A percentile compares a stretch with the other conserved stretches of the same genome.
These are phyloP conservation scores for Caenorhabditis virilis DNA, from an alignment of 2,888 invertebrate genomes.

Conservation along the genomic window DNA sequence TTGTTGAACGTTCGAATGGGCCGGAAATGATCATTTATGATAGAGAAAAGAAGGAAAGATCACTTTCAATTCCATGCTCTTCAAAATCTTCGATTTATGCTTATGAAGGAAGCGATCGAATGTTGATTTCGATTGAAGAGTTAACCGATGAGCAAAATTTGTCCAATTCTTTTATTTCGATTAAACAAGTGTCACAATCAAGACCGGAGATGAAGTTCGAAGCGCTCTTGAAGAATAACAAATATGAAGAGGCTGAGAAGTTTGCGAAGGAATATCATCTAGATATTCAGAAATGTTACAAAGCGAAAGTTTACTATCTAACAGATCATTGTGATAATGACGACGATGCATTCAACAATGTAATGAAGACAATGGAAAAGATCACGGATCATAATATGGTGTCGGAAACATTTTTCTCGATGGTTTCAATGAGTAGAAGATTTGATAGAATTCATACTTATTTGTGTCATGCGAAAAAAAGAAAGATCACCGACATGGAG, in stretches of 20 bases:
- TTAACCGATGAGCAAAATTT: no score
- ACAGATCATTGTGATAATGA: slow-evolving; percentile 23
- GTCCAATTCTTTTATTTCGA: slow-evolving; percentile 1
- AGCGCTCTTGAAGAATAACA: slow-evolving; percentile 25
- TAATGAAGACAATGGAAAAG: slow-evolving; percentile 34
- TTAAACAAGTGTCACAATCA: slow-evolving; percentile 35
- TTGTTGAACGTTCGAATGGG: slow-evolving; percentile 12
- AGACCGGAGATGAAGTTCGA: slow-evolving; percentile 38
- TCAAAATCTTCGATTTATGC: slow-evolving; percentile 15
- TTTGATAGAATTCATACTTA: slow-evolving; percentile 37
- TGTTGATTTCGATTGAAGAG: slow-evolving; percentile 29
- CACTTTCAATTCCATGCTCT: slow-evolving; percentile 7
- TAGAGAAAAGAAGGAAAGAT: slow-evolving; percentile 10
- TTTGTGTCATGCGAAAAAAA: slow-evolving; percentile 32
- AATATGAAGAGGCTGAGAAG: slow-evolving; percentile 49
- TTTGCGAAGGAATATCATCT: slow-evolving; percentile 44
- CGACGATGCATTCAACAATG: slow-evolving; percentile 21
- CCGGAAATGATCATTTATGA: slow-evolving; percentile 18
- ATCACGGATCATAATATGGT: slow-evolving; percentile 45
- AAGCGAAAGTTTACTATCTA: slow-evolving; percentile 24
- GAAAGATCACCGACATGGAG: slow-evolving; percentile 38
- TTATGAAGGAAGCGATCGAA: slow-evolving; percentile 24
- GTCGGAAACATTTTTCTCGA: slow-evolving; percentile 36
- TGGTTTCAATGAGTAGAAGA: slow-evolving; percentile 25
- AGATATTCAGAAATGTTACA: slow-evolving; percentile 39